phyloP scores from a whole-genome alignment of 1,140 invertebrate species.

The Plectrocnemia conspersa region DNA sequence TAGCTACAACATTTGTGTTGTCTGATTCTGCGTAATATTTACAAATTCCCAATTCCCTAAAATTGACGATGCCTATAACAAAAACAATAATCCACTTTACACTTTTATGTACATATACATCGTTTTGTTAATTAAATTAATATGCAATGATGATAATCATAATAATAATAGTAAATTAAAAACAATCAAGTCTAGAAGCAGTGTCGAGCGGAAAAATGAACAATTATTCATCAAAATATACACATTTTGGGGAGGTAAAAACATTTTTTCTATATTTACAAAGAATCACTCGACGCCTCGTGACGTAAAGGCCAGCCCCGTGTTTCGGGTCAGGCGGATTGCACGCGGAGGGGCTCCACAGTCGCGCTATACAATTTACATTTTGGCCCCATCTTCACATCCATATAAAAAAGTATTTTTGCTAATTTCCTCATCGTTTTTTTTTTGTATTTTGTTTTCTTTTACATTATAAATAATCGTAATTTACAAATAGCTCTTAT shows the following conservation, averaged over 20 bases:
- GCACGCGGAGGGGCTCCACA: slow-evolving; percentile 11
- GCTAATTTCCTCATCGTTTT: too few relatives aligned
- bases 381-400: slow-evolving; percentile 33
- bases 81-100: slow-evolving; percentile 20
- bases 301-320: slow-evolving; percentile 9
- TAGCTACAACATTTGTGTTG: slow-evolving; percentile 53
- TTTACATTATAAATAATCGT: too few relatives aligned
- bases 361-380: slow-evolving; percentile 22
- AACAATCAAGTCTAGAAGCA: slow-evolving; percentile 14
- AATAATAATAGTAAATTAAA: slow-evolving; percentile 15
- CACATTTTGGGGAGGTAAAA: background rate
- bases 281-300: slow-evolving; percentile 8
- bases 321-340: slow-evolving; percentile 3
- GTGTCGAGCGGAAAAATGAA: slow-evolving; percentile 16
- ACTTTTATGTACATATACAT: slow-evolving; percentile 21
- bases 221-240: slow-evolving; percentile 4
- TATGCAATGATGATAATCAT: too few relatives aligned
- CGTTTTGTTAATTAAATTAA: too few relatives aligned
- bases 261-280: slow-evolving; percentile 3
- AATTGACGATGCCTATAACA: slow-evolving; percentile 50
- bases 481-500: too few relatives aligned
- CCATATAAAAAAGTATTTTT: slow-evolving; percentile 31
- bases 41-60: slow-evolving; percentile 50
- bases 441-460: too few relatives aligned
- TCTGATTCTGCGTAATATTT: slow-evolving; percentile 50